Conservation (phyloP, 2,888 invertebrate genomes). For the Pseudococcus jackbeardsleyi region DNA sequence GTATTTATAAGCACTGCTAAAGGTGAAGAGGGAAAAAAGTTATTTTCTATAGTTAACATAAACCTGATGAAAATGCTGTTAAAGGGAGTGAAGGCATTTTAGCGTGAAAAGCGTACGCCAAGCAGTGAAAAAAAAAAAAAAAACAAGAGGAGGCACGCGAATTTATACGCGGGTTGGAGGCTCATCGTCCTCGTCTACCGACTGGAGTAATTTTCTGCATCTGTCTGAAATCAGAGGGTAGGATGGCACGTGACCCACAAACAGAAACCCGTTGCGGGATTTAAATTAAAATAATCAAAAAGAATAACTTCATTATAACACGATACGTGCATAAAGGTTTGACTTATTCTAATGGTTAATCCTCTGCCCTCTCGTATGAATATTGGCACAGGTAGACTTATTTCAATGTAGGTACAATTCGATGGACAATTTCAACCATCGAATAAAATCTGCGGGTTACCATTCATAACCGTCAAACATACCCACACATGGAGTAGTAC, state of each 20-base stretch:
- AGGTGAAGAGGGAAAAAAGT: neutral
- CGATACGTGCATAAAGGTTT: neutral
- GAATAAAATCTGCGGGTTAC: conserved; percentile 32
- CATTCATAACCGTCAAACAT: neutral
- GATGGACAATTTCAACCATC: neutral
- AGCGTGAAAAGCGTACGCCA: conserved; percentile 24
- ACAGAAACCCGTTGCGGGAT: neutral
- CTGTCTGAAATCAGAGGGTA: conserved; percentile 30
- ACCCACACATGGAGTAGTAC: neutral
- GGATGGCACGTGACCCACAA: conserved; percentile 33
- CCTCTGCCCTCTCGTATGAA: neutral
- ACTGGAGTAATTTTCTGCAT: conserved; percentile 2
- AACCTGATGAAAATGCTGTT: conserved; percentile 10
- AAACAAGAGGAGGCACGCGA: neutral
- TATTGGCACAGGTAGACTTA: neutral
- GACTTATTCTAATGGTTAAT: neutral
- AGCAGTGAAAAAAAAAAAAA: neutral
- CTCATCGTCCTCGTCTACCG: neutral
- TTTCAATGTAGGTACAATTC: neutral
- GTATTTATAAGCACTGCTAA: neutral
- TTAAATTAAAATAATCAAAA: conserved; percentile 40
- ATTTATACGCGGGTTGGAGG: neutral
- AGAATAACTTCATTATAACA: conserved; percentile 26
- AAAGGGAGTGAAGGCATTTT: conserved; percentile 44
- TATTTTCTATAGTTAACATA: conserved; percentile 27